Evolutionary conservation across 2,113 vertebrate species (phyloP).

Genomic region (Antigone vipio): DNA sequence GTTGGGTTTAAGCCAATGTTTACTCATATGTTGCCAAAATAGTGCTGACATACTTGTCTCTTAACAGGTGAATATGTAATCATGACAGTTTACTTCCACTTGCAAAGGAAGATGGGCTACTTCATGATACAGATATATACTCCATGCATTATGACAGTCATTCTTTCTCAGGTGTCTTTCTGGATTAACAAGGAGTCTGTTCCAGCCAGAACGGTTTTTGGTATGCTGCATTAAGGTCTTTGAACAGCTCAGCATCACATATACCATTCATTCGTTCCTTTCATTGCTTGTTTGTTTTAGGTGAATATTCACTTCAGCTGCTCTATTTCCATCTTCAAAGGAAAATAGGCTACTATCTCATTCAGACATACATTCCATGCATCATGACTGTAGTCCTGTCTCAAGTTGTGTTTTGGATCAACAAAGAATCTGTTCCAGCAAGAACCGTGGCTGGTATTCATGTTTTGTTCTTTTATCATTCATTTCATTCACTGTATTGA

Average conservation of each 20-base stretch:
- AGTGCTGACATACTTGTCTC: constrained; percentile 64
- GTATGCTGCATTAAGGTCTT: constrained; percentile 72
- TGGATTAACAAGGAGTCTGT: constrained; percentile 99
- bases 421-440: constrained; percentile 84
- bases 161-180: constrained; percentile 95
- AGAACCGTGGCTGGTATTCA: constrained; percentile 79
- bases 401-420: constrained; percentile 85
- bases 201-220: constrained; percentile 94
- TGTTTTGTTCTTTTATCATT: neutral
- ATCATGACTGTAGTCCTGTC: constrained; percentile 86
- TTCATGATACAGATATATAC: constrained; percentile 98
- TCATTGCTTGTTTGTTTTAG: constrained; percentile 47
- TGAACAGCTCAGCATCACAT: neutral
- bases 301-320: constrained; percentile 57
- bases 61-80: constrained; percentile 92
- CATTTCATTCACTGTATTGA: neutral
- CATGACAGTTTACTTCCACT: constrained; percentile 97
- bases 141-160: constrained; percentile 96
- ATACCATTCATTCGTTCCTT: neutral
- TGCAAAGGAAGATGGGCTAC: constrained; percentile 98
- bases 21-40: constrained; percentile 7
- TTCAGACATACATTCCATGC: constrained; percentile 82
- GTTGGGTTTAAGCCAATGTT: constrained; percentile 26
- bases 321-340: constrained; percentile 64
- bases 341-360: constrained; percentile 84